Base-by-base conservation (phyloP, 2,888 invertebrate genomes). In the Salpingus planirostris region DNA sequence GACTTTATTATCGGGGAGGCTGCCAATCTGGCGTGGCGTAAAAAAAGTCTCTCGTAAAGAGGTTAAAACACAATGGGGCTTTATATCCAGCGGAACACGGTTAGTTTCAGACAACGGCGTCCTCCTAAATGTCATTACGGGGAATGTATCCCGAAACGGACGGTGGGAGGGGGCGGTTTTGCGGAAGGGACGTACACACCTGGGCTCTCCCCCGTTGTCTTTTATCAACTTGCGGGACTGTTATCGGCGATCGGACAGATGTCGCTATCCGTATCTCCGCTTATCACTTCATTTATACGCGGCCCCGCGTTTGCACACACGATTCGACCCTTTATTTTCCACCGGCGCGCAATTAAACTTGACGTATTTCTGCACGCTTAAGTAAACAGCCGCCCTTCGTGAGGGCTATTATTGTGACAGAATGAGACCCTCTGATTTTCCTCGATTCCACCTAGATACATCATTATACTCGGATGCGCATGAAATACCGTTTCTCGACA, bases 241-340 rank as follows among this genome's bases (percentile, higher is more conserved):
- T 44, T 44, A 44, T 44, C 44, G 34, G 27, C 21, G 25, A 38
- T 38, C 39, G 38, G 36, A 44, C 44, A 44, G 38, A 44, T 44
- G 44, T 37, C 38, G 33, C 31, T 35, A 42, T 42, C 34, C 21
- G 21, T n/a, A n/a, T n/a, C n/a, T n/a, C n/a, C 32, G 24, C 35
- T 36, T 38, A 38, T 42, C 40, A 36, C 26, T 39, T 36, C 27
- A 33, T 33, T 33, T 29, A 24, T 27, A 13, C 29, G 27, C 26
- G 12, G 28, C 29, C 31, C 15, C 14, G 26, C 13, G 13, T n/a
- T n/a, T n/a, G n/a, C n/a, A n/a, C n/a, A n/a, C n/a, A n/a, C n/a
- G n/a, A 13, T 15, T 15, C 26, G 11, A 12, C 26, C 31, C 13
- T 11, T 24, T n/a, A 7, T 13, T 31, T 34, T 38, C 34, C 28